Percentiles rank a stretch among this genome's conserved stretches.
phyloP scores from a whole-genome alignment of 1,140 invertebrate species.

The Trichoplusia ni region DNA sequence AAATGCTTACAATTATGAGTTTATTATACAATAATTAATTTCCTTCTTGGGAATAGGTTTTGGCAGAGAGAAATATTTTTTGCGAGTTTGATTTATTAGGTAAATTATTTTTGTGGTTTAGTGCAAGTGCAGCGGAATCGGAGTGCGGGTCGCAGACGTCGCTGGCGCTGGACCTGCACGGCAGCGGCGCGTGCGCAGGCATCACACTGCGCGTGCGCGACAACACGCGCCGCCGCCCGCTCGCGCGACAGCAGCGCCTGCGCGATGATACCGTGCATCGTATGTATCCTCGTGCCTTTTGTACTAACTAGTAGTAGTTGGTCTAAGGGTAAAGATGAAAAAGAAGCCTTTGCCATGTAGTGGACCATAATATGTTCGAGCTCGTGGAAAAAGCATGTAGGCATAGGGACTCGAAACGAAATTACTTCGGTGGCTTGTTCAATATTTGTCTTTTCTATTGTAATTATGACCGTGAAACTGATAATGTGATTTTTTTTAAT shows the following conservation, averaged over 20 bases:
- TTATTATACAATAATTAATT: too few species aligned
- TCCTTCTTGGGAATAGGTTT: too few species aligned
- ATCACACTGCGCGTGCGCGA: conserved; percentile 87
- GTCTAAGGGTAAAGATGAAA: too few species aligned
- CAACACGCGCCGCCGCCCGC: conserved; percentile 87
- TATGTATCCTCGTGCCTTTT: conserved; percentile 38
- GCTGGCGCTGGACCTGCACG: conserved; percentile 88
- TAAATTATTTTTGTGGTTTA: conserved; percentile 7
- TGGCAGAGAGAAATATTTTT: too few species aligned
- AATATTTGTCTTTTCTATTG: too few species aligned
- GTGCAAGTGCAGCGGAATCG: conserved; percentile 72
- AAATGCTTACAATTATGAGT: too few species aligned
- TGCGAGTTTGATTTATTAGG: not conserved
- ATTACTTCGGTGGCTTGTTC: too few species aligned
- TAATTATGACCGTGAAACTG: not conserved
- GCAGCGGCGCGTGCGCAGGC: conserved; percentile 85
- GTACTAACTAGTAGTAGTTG: too few species aligned
- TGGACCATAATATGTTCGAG: too few species aligned
- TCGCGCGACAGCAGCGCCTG: conserved; percentile 88
- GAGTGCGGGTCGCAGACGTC: conserved; percentile 85
- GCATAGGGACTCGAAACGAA: too few species aligned
- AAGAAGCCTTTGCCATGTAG: too few species aligned
- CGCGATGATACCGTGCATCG: conserved; percentile 82
- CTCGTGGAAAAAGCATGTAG: too few species aligned
- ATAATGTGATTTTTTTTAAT: not conserved